phyloP scores from a whole-genome alignment of 2,113 vertebrate genomes.

The Mungos mungo region DNA sequence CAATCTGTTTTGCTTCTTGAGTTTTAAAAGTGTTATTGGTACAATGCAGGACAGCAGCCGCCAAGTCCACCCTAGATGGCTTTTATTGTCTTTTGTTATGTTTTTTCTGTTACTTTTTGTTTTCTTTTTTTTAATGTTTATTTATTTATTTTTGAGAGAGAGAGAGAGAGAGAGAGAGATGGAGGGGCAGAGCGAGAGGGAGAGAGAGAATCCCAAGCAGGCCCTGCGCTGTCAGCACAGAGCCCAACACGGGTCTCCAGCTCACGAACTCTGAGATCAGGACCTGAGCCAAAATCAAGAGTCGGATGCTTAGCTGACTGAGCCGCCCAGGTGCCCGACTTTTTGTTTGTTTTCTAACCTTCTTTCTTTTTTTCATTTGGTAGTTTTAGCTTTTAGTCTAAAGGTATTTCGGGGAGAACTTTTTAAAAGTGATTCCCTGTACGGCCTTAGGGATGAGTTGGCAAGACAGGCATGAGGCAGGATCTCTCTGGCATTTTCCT shows the following conservation, averaged over 20 bases:
- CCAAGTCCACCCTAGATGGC: neutral
- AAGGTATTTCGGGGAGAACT: neutral
- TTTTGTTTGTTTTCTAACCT: neutral
- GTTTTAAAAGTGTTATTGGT: neutral
- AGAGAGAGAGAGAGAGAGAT: too few relatives aligned
- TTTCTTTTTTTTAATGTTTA: too few relatives aligned
- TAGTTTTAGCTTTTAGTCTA: neutral
- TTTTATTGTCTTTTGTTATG: neutral
- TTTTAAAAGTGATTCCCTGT: neutral
- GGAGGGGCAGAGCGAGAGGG: too few relatives aligned
- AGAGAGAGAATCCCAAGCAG: too few relatives aligned
- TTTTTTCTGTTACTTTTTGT: neutral
- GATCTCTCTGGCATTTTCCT: neutral
- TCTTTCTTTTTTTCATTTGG: accelerated
- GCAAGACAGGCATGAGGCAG: neutral
- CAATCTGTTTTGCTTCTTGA: neutral
- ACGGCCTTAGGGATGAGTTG: neutral
- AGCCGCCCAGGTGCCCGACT: too few relatives aligned
- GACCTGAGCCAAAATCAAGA: too few relatives aligned
- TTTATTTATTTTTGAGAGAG: too few relatives aligned
- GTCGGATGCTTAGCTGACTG: too few relatives aligned
- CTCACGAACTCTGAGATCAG: too few relatives aligned
- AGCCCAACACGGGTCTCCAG: too few relatives aligned
- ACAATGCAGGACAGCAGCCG: too few relatives aligned
- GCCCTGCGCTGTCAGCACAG: too few relatives aligned